These are phyloP conservation scores for Alitta virens DNA, from an alignment of 2,888 invertebrate genomes.

Conservation along the genomic window DNA sequence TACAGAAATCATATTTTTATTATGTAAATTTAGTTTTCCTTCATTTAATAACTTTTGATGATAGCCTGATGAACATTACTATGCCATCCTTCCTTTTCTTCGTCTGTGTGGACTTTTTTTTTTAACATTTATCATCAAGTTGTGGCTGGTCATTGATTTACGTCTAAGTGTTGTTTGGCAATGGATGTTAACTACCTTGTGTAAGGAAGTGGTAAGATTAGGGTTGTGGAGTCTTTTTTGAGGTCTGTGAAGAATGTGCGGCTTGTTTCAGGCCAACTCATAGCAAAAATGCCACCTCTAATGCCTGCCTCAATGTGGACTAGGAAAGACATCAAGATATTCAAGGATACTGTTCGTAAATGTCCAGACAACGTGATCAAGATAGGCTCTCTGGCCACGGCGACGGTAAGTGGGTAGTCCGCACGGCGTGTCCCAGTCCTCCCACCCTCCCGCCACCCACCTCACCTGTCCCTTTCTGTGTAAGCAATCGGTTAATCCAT, in stretches of 20 bases:
- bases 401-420: conserved; percentile 70
- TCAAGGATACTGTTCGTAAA: conserved; percentile 81
- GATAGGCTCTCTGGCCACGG: conserved; percentile 94
- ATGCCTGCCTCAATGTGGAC: conserved; percentile 92
- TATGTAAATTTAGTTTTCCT: too few relatives aligned
- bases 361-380: conserved; percentile 85
- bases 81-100: too few relatives aligned
- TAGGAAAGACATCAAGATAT: conserved; percentile 78
- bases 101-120: too few relatives aligned
- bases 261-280: neutral
- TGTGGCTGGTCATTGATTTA: too few relatives aligned
- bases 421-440: neutral
- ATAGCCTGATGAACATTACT: too few relatives aligned
- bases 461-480: neutral
- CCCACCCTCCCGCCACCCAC: neutral
- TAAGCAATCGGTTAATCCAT: conserved; percentile 1
- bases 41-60: too few relatives aligned
- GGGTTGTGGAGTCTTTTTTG: too few relatives aligned
- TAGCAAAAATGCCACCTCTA: conserved; percentile 43
- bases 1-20: too few relatives aligned
- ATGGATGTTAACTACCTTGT: too few relatives aligned
- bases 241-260: neutral
- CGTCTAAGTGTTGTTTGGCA: too few relatives aligned
- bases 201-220: too few relatives aligned
- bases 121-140: too few relatives aligned